phyloP scores from a whole-genome alignment of 2,797 vertebrate species.

The Agapornis canus region DNA sequence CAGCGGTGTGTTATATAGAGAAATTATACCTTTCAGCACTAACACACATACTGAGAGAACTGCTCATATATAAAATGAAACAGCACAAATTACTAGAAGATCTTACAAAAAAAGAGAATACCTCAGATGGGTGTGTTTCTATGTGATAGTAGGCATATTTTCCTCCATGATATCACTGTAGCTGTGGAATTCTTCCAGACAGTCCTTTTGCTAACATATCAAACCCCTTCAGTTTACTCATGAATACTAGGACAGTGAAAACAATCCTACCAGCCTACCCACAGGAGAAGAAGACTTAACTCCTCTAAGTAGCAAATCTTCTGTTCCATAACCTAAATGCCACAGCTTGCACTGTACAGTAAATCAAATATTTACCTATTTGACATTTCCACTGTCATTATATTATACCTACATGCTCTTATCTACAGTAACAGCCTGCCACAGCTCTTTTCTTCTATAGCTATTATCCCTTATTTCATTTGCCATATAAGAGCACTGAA shows the following conservation, averaged over 20 bases:
- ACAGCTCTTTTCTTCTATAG: not conserved
- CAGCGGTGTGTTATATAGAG: fast-evolving
- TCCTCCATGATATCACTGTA: not conserved
- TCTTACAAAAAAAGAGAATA: not conserved
- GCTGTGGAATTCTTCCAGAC: not conserved
- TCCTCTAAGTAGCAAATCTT: not conserved
- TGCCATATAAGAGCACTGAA: not conserved
- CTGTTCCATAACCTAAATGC: not conserved
- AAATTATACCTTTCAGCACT: not conserved
- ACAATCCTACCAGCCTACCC: not conserved
- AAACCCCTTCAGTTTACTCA: not conserved
- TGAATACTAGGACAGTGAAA: not conserved
- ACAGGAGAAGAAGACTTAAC: not conserved
- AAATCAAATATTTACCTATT: not conserved
- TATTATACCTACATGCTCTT: not conserved
- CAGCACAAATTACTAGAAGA: not conserved
- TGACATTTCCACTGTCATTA: not conserved
- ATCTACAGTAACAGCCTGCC: not conserved
- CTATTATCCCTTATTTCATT: not conserved
- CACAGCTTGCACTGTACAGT: fast-evolving
- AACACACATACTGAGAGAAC: not conserved
- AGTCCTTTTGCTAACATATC: not conserved
- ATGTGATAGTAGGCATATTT: not conserved
- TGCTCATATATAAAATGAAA: not conserved
- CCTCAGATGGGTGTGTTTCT: not conserved